phyloP scores from a whole-genome alignment of 2,888 invertebrate genomes.

The Brachylomia viminalis region DNA sequence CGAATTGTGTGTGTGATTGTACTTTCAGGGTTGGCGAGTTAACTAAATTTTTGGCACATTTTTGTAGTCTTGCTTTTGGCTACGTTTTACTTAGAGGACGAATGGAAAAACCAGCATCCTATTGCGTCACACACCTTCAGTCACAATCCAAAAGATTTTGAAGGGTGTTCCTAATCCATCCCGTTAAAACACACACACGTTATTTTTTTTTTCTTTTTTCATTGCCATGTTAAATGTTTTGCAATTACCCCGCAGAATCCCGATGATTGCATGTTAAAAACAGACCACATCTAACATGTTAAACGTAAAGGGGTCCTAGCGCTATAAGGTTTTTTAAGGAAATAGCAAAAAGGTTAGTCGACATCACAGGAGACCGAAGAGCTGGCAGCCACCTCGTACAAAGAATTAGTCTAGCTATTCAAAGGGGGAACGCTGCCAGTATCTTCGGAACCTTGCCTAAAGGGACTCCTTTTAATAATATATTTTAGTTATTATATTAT shows the following conservation, averaged over 20 bases:
- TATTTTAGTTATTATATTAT: too few species aligned
- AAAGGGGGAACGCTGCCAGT: too few species aligned
- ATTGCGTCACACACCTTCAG: neutral
- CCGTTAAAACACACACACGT: too few species aligned
- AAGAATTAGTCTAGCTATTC: too few species aligned
- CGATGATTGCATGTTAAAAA: neutral
- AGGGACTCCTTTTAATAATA: too few species aligned
- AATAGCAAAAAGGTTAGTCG: too few species aligned
- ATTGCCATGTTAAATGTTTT: neutral
- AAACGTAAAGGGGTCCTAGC: too few species aligned
- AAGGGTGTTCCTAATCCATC: neutral
- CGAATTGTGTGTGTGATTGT: neutral
- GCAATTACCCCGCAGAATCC: neutral
- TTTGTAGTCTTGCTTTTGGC: neutral
- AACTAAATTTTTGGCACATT: neutral
- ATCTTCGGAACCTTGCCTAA: too few species aligned
- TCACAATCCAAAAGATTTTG: neutral
- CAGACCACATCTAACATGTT: neutral
- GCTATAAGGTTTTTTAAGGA: too few species aligned
- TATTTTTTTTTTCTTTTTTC: too few species aligned
- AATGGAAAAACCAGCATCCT: neutral
- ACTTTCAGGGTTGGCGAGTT: constrained; percentile 37
- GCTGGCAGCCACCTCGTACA: too few species aligned
- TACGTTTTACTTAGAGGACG: neutral
- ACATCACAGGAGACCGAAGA: too few species aligned